Evolutionary conservation across 2,797 vertebrate species (phyloP), one percentile per base, ranked within the genome.

Genomic region (Chaetodon trifasciatus): DNA sequence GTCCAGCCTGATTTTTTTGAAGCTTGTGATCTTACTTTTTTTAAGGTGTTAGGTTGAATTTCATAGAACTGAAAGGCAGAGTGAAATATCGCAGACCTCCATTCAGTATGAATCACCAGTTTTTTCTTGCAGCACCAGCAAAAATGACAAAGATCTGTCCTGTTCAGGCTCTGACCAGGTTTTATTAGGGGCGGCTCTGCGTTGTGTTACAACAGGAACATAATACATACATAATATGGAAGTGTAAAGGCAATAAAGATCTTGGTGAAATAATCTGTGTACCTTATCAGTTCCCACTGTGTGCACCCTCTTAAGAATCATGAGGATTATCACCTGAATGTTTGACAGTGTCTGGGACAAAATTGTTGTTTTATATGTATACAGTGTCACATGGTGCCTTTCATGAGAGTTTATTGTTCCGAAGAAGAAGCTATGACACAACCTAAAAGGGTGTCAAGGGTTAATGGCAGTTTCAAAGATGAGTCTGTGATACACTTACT

Each of bases 201-300:
- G 74, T 63, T 80, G 32, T 61, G 83, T 87, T 87, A 15, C 89
- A 23, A 72, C 56, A 28, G 85, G 1, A 83, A 88, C 82, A 0
- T 16, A 8, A 32, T 50, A 15, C 53, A 32, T 50, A 15, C 53
- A 76, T n/a, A 58, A 56, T 10, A 73, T 63, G 46, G 76, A 81
- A 49, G 44, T 81, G 42, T 16, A 57, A 47, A 24, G 5, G 68
- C 52, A 66, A 64, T 84, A 84, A 87, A 84, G 40, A 58, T 40
- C 12, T 4, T 17, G 3, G 24, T 63, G 4, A 55, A 69, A 60
- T 46, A 5, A 16, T 69, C 5, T 11, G 32, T 65, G 32, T 40
- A 47, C 21, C 23, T 81, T 84, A 85, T 89, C 83, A 61, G 57
- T 65, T 75, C 39, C 32, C 57, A 0, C 69, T 71, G 17, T 75